phyloP scores from a whole-genome alignment of 2,888 invertebrate species.

The Aspidiotus destructor region DNA sequence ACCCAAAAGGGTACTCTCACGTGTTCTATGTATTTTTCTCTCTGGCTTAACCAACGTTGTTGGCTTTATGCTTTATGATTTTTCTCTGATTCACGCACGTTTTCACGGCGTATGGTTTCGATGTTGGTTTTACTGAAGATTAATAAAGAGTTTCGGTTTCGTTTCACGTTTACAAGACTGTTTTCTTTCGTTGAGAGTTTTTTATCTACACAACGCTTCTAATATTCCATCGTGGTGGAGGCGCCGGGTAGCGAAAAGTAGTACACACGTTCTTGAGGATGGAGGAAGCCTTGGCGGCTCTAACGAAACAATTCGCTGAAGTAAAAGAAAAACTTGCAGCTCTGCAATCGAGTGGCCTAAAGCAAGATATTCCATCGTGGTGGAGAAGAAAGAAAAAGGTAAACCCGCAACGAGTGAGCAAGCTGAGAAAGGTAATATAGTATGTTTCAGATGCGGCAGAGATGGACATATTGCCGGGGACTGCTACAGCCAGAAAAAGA shows the following conservation, averaged over 20 bases:
- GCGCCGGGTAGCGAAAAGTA: slow-evolving; percentile 1
- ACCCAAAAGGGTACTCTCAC: too few species aligned
- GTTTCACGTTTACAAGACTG: background rate
- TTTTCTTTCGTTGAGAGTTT: too few species aligned
- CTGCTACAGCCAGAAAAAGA: background rate
- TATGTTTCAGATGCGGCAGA: background rate
- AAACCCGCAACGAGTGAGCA: background rate
- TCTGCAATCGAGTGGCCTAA: background rate
- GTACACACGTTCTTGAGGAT: background rate
- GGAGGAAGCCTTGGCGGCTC: background rate
- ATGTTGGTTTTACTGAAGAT: too few species aligned
- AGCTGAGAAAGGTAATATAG: background rate
- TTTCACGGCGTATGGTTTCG: too few species aligned
- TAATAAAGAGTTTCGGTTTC: background rate
- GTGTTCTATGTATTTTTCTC: too few species aligned
- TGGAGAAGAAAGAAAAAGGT: background rate
- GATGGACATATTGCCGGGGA: background rate
- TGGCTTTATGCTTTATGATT: too few species aligned
- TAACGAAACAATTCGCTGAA: background rate
- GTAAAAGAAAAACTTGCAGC: background rate
- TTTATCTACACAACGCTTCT: too few species aligned
- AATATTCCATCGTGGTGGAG: slow-evolving; percentile 12
- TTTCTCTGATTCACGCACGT: too few species aligned
- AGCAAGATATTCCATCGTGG: background rate
- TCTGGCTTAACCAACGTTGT: too few species aligned